phyloP scores from a whole-genome alignment of 2,113 vertebrate genomes.

The Micronisus gabar region DNA sequence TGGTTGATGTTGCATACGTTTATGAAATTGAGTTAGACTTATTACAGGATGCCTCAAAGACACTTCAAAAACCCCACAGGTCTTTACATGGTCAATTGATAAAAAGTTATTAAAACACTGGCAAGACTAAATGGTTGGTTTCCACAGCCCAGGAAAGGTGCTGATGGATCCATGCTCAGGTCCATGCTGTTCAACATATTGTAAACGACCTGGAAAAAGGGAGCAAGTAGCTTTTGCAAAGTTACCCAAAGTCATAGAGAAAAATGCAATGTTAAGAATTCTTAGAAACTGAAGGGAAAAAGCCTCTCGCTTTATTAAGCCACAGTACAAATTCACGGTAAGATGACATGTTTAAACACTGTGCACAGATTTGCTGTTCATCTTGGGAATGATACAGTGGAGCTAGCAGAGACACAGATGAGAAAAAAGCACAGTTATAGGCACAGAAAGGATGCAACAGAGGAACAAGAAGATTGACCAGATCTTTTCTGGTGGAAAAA shows the following conservation, averaged over 20 bases:
- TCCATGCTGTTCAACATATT: not conserved
- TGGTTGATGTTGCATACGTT: not conserved
- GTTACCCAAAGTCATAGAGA: not conserved
- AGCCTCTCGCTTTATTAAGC: not conserved
- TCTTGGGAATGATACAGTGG: not conserved
- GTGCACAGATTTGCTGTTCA: not conserved
- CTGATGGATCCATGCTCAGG: not conserved
- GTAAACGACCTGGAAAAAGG: not conserved
- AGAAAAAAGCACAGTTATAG: not conserved
- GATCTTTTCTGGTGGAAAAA: not conserved
- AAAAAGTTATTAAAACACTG: not conserved
- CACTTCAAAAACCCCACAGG: not conserved
- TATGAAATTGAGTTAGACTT: not conserved
- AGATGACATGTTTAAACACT: not conserved
- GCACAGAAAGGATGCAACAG: not conserved
- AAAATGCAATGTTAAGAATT: not conserved
- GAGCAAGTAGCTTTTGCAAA: not conserved
- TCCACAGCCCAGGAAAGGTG: not conserved
- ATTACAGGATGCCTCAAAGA: not conserved
- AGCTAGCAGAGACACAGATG: not conserved
- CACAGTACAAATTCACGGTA: not conserved
- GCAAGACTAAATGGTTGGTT: not conserved
- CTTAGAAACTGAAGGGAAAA: not conserved
- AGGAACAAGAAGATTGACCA: not conserved
- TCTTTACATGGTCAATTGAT: not conserved